A percentile compares a stretch with the other conserved stretches of the same genome.
Evolutionary conservation across 2,888 invertebrate genomes (phyloP).

Genomic region (Parthenolecanium corni): DNA sequence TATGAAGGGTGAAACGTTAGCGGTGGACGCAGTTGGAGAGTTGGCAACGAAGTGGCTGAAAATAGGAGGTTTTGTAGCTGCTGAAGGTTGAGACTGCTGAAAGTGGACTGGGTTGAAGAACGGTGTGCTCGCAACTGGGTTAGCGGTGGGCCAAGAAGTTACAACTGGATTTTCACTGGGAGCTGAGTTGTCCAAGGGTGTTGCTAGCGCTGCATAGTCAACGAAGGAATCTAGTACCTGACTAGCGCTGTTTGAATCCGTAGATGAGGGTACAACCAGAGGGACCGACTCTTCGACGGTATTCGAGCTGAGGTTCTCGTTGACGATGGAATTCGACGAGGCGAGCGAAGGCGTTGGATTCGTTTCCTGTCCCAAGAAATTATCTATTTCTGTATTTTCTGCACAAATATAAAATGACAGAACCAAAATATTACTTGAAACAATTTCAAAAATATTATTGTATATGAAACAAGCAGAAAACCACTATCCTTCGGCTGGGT

Average conservation of each 20-base stretch:
- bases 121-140: neutral
- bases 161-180: neutral
- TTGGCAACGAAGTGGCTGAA: neutral
- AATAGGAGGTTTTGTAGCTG: neutral
- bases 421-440: neutral
- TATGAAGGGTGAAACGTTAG: neutral
- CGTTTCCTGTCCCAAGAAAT: slow-evolving; percentile 35
- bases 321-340: slow-evolving; percentile 2
- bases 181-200: neutral
- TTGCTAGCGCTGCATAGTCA: neutral
- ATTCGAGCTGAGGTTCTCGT: neutral
- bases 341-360: neutral
- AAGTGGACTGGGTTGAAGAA: slow-evolving; percentile 17
- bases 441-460: too few species aligned
- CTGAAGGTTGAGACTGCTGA: neutral
- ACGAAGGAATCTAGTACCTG: neutral
- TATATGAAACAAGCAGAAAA: too few species aligned
- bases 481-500: too few species aligned
- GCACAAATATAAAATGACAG: neutral
- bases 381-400: slow-evolving; percentile 34
- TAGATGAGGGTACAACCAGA: slow-evolving; percentile 3
- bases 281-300: slow-evolving; percentile 20
- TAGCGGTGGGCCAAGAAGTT: too few species aligned
- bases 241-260: neutral
- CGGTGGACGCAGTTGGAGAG: neutral